These are phyloP conservation scores for Amphimallon solstitiale DNA, from an alignment of 2,888 invertebrate species.

Conservation along the genomic window DNA sequence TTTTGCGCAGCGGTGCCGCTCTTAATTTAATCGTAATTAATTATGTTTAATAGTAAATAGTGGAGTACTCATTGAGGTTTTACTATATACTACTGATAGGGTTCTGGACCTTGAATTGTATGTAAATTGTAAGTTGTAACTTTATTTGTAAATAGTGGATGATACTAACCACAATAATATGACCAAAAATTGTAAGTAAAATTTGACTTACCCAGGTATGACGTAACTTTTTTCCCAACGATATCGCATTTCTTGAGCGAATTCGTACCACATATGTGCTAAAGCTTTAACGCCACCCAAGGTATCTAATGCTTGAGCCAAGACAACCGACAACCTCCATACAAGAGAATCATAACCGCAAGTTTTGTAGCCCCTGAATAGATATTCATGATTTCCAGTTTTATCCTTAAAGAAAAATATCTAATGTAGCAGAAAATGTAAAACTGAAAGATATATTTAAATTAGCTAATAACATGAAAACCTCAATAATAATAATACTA, in stretches of 20 bases:
- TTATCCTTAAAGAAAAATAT: conserved; percentile 47
- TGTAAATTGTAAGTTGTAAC: no score
- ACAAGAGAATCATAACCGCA: conserved; percentile 82
- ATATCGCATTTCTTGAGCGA: conserved; percentile 88
- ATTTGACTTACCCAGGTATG: conserved; percentile 87
- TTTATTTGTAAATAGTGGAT: no score
- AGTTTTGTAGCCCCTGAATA: conserved; percentile 68
- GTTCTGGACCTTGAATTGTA: no score
- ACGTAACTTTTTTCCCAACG: conserved; percentile 85
- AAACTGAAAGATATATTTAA: neutral
- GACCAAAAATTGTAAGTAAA: no score
- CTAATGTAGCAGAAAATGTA: neutral
- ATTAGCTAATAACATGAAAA: neutral
- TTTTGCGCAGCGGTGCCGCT: no score
- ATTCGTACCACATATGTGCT: conserved; percentile 94
- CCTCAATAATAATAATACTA: neutral
- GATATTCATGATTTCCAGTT: conserved; percentile 43
- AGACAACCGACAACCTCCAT: conserved; percentile 81
- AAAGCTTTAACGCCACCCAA: conserved; percentile 80
- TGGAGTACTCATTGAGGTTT: no score
- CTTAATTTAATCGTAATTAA: no score
- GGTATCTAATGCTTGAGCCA: conserved; percentile 77
- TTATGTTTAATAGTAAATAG: no score
- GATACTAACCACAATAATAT: no score
- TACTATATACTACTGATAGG: no score